These are phyloP conservation scores for Stictocephala bisonia DNA, from an alignment of 2,888 invertebrate species.

Conservation along the genomic window DNA sequence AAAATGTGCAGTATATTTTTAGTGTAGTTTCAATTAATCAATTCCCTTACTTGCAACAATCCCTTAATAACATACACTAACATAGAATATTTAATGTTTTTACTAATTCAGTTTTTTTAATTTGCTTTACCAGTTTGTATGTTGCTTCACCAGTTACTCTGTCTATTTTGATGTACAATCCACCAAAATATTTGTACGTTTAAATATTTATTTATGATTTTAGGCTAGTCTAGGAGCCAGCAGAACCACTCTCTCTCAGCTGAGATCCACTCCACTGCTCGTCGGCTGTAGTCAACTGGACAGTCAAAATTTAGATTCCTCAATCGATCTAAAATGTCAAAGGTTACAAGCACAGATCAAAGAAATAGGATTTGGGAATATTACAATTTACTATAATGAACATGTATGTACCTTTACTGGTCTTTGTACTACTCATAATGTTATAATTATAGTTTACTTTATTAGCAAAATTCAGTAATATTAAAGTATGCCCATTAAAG, in stretches of 20 bases:
- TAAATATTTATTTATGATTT: too few relatives aligned
- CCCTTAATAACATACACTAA: too few relatives aligned
- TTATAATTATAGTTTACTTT: too few relatives aligned
- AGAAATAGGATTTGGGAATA: slow-evolving; percentile 4
- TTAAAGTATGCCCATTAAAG: too few relatives aligned
- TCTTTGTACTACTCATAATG: too few relatives aligned
- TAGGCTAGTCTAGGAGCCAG: slow-evolving; percentile 7
- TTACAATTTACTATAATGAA: slow-evolving; percentile 2
- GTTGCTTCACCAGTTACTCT: too few relatives aligned
- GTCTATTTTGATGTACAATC: too few relatives aligned
- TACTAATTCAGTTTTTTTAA: neutral
- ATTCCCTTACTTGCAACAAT: too few relatives aligned
- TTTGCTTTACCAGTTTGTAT: neutral
- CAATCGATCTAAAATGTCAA: neutral
- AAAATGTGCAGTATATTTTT: too few relatives aligned
- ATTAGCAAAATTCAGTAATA: too few relatives aligned
- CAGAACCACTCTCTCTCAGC: neutral
- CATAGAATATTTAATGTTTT: neutral
- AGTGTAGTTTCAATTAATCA: too few relatives aligned
- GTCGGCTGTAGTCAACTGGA: neutral
- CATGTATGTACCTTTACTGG: slow-evolving; percentile 4
- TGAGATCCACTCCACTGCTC: neutral
- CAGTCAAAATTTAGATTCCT: neutral
- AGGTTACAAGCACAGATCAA: neutral
- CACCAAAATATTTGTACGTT: too few relatives aligned